Evolutionary conservation across 2,797 vertebrate genomes (phyloP).

Genomic region (Jordanella pulchra): DNA sequence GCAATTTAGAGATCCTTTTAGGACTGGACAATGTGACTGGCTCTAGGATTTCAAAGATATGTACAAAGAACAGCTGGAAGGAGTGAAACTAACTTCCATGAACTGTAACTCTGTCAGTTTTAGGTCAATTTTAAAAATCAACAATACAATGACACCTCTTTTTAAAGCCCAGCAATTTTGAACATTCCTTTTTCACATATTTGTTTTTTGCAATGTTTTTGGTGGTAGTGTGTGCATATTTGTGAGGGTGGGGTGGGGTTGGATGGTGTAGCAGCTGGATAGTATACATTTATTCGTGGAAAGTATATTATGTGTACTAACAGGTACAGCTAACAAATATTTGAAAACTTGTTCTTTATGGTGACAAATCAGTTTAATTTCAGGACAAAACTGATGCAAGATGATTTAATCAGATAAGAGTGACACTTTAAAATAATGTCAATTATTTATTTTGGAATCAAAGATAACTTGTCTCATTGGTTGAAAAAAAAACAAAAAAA

Average conservation of each 20-base stretch:
- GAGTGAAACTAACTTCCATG: not conserved
- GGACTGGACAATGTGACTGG: constrained; percentile 31
- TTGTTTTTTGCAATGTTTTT: not conserved
- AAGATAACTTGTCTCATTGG: constrained; percentile 41
- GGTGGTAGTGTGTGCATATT: not conserved
- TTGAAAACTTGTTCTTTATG: not conserved
- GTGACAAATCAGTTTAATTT: not conserved
- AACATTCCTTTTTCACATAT: not conserved
- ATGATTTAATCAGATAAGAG: not conserved
- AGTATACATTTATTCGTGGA: not conserved
- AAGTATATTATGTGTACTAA: not conserved
- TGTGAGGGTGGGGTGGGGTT: no score
- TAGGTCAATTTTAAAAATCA: not conserved
- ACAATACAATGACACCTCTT: not conserved
- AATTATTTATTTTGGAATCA: constrained; percentile 17
- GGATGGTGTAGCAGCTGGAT: not conserved
- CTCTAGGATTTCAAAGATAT: constrained; percentile 11
- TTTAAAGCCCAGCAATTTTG: not conserved
- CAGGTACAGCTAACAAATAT: not conserved
- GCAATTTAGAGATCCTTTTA: constrained; percentile 62
- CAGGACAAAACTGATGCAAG: not conserved
- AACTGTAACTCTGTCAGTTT: not conserved
- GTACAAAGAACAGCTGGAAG: not conserved
- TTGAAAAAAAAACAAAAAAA: constrained; percentile 28
- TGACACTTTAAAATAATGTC: constrained; percentile 1